Percentiles rank a stretch among this genome's conserved stretches.
Evolutionary conservation across 2,797 vertebrate species (phyloP).

Genomic region (Lophius americanus): DNA sequence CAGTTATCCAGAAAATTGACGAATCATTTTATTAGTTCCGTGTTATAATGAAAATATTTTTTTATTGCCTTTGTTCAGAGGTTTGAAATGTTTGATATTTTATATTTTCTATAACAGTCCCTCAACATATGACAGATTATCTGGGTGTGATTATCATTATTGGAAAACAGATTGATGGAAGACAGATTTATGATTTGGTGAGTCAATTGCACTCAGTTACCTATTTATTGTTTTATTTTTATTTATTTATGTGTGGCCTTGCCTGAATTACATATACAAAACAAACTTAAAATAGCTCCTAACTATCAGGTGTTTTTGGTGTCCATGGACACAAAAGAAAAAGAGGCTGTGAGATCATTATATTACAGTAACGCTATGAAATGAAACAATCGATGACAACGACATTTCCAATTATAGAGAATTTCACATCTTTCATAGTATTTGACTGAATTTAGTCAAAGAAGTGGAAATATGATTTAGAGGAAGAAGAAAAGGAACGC

Average conservation of each 20-base stretch:
- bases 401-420: background rate
- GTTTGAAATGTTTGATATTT: background rate
- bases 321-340: no score
- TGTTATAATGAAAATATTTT: slow-evolving; percentile 1
- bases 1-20: slow-evolving; percentile 39
- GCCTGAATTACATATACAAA: no score
- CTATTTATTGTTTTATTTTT: background rate
- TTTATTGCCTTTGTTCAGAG: no score
- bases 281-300: no score
- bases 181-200: background rate
- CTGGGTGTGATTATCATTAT: slow-evolving; percentile 13
- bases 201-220: background rate
- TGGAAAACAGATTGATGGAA: background rate
- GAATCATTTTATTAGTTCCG: slow-evolving; percentile 22
- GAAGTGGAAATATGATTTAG: background rate
- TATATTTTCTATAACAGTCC: background rate
- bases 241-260: no score
- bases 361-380: no score
- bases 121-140: slow-evolving; percentile 9
- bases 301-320: no score
- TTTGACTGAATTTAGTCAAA: no score
- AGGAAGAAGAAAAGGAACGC: slow-evolving; percentile 23
- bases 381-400: no score
- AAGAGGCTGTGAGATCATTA: no score
- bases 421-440: no score